phyloP scores from a whole-genome alignment of 2,113 vertebrate genomes.

The Heloderma charlesbogerti region DNA sequence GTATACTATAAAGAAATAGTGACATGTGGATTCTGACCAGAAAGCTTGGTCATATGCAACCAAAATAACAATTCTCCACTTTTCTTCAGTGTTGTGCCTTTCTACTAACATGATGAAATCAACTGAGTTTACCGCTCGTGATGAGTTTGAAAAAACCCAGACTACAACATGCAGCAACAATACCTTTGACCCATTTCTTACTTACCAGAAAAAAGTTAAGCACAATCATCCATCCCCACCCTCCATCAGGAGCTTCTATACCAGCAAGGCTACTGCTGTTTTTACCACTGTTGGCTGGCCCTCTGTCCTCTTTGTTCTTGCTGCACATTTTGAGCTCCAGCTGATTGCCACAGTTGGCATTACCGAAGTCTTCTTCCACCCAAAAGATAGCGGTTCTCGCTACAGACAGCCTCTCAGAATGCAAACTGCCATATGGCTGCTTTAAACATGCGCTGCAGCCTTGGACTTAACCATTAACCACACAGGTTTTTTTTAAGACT shows the following conservation, averaged over 20 bases:
- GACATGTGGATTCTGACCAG: neutral
- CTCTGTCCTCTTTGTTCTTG: conserved; percentile 29
- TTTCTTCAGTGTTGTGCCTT: neutral
- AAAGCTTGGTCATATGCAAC: neutral
- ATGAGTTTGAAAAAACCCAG: neutral
- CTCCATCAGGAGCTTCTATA: conserved; percentile 78
- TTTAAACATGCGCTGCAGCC: neutral
- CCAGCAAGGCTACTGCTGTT: conserved; percentile 55
- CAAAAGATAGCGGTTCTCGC: neutral
- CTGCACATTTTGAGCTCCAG: conserved; percentile 10
- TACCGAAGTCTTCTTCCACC: fast-evolving
- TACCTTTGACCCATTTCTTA: neutral
- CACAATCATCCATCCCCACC: conserved; percentile 92
- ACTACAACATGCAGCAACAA: fast-evolving
- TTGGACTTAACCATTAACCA: neutral
- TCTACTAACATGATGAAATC: neutral
- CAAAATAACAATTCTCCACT: neutral
- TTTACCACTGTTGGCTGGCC: conserved; percentile 48
- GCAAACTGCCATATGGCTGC: neutral
- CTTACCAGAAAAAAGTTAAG: conserved; percentile 94
- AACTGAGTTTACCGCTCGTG: neutral
- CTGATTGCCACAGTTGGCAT: fast-evolving
- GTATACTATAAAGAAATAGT: neutral
- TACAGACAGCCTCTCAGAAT: neutral
- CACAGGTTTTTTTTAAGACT: neutral